Conservation (phyloP, 2,797 vertebrate species). For the Sebastes jordani region DNA sequence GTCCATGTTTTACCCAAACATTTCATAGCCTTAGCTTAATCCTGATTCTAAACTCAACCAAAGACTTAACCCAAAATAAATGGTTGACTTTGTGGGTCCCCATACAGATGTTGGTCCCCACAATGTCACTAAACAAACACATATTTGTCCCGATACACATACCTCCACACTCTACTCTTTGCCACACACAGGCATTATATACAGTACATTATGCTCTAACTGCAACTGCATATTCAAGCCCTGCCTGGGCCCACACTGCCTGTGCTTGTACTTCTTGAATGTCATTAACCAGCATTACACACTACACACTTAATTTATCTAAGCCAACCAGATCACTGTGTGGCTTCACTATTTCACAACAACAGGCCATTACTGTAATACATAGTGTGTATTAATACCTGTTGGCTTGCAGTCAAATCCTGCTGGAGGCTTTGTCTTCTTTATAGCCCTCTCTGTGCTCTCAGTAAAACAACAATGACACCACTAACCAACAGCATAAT, state of each 20-base stretch:
- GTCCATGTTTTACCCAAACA: background rate
- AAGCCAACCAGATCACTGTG: constrained; percentile 9
- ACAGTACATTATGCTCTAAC: background rate
- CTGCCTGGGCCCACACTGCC: background rate
- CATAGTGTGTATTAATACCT: constrained; percentile 37
- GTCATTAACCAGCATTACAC: background rate
- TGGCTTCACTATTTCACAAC: constrained; percentile 31
- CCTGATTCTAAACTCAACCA: background rate
- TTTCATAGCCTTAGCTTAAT: background rate
- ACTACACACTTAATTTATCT: constrained; percentile 9
- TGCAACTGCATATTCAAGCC: background rate
- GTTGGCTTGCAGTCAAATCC: constrained; percentile 38
- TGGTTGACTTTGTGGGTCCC: background rate
- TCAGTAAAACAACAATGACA: constrained; percentile 38
- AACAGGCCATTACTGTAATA: constrained; percentile 32
- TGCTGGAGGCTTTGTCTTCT: constrained; percentile 33
- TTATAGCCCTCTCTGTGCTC: constrained; percentile 21
- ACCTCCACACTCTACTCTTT: background rate
- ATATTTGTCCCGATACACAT: background rate
- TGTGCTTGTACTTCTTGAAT: background rate
- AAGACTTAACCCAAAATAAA: background rate
- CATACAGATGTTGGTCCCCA: background rate
- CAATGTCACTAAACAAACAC: background rate
- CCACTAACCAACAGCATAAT: constrained; percentile 48
- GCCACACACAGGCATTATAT: background rate